Conservation (phyloP, 2,113 vertebrate species). For the Pao palembangensis region DNA sequence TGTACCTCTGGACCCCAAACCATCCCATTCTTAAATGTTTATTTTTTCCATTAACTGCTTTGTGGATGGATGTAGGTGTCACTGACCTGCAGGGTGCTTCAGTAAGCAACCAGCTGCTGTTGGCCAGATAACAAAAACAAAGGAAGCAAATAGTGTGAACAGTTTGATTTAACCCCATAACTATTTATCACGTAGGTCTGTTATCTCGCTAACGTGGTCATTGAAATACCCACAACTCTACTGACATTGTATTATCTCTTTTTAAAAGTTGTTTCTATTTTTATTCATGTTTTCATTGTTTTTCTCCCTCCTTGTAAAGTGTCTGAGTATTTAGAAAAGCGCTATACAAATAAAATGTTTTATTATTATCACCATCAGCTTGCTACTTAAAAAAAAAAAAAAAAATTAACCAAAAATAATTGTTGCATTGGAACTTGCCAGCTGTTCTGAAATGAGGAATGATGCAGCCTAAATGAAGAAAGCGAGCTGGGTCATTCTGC, state of each 20-base stretch:
- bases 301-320: conserved; percentile 73
- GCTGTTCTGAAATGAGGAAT: not conserved
- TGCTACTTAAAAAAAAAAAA: conserved; percentile 9
- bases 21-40: conserved; percentile 14
- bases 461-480: not conserved
- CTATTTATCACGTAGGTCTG: conserved; percentile 41
- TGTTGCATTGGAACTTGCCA: not conserved
- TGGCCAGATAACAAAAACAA: conserved; percentile 13
- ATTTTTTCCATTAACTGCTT: conserved; percentile 12
- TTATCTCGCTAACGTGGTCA: conserved; percentile 60
- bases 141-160: conserved; percentile 9
- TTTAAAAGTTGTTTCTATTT: conserved; percentile 71
- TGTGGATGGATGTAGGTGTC: conserved; percentile 22
- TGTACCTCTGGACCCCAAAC: conserved; percentile 20
- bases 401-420: too few relatives aligned
- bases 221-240: conserved; percentile 61
- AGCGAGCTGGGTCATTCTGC: not conserved
- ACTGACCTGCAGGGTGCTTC: conserved; percentile 26
- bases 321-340: conserved; percentile 76
- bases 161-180: conserved; percentile 23
- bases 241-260: conserved; percentile 67
- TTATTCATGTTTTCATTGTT: conserved; percentile 72
- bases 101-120: conserved; percentile 25
- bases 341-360: conserved; percentile 78
- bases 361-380: conserved; percentile 66